phyloP scores from a whole-genome alignment of 1,140 invertebrate genomes.

The Drosophila busckii region DNA sequence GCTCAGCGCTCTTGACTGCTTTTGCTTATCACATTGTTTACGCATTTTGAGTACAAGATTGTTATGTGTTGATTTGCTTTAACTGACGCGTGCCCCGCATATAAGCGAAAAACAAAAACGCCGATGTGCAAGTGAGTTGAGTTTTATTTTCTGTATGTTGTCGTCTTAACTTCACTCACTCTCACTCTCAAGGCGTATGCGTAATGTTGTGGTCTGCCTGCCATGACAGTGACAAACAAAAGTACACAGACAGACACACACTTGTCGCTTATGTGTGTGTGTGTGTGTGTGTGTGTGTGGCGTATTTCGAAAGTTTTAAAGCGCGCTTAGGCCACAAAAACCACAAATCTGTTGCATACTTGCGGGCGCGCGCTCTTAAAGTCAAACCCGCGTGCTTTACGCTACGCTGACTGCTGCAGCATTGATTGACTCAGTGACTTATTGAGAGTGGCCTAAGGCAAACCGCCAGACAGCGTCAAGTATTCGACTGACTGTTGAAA shows the following conservation, averaged over 20 bases:
- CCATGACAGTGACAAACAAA: conserved; percentile 53
- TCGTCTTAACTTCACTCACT: conserved; percentile 51
- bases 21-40: conserved; percentile 74
- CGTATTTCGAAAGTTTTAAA: conserved; percentile 43
- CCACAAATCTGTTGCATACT: conserved; percentile 73
- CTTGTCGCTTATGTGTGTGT: neutral
- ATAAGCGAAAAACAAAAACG: conserved; percentile 49
- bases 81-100: conserved; percentile 75
- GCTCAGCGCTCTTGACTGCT: conserved; percentile 1
- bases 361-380: conserved; percentile 63
- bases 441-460: too few relatives aligned
- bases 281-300: conserved; percentile 1
- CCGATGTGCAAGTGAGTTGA: conserved; percentile 17
- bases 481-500: too few relatives aligned
- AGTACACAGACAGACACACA: conserved; percentile 24
- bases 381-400: conserved; percentile 39
- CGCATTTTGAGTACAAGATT: conserved; percentile 77
- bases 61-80: conserved; percentile 75
- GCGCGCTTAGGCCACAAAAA: conserved; percentile 10
- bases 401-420: conserved; percentile 18
- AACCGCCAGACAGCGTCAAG: conserved; percentile 18
- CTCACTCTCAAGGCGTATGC: conserved; percentile 35
- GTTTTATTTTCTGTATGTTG: conserved; percentile 24
- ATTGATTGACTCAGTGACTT: conserved; percentile 58
- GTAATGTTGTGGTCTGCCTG: conserved; percentile 37